phyloP scores from a whole-genome alignment of 2,113 vertebrate species.

The Glaucidium brasilianum region DNA sequence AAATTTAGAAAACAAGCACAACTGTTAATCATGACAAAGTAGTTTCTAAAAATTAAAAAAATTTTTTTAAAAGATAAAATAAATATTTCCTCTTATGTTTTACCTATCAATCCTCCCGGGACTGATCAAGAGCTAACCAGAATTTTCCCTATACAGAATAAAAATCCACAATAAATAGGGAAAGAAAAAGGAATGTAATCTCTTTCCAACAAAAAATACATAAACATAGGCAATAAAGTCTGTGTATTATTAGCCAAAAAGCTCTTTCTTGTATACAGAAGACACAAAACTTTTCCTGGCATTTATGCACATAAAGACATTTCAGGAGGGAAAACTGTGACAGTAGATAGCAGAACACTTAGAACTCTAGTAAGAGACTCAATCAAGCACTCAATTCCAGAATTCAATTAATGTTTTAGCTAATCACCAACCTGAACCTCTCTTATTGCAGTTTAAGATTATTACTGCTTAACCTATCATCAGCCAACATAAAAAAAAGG shows the following conservation, averaged over 20 bases:
- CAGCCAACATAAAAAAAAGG: neutral
- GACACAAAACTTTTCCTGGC: neutral
- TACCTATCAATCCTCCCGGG: neutral
- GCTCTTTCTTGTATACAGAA: neutral
- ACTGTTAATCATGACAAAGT: neutral
- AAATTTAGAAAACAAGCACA: neutral
- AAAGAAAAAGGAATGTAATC: neutral
- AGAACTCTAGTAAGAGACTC: neutral
- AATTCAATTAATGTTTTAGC: neutral
- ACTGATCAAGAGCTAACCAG: neutral
- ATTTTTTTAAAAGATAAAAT: neutral
- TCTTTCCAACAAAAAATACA: neutral
- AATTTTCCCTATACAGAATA: neutral
- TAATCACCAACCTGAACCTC: neutral
- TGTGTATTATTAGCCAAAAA: neutral
- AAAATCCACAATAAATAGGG: neutral
- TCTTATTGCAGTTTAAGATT: neutral
- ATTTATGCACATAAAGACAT: neutral
- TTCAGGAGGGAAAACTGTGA: neutral
- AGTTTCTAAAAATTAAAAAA: neutral
- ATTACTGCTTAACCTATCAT: neutral
- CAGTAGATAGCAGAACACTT: neutral
- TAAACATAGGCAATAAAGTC: neutral
- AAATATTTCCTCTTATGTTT: neutral
- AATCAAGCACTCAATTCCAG: neutral